Percentiles rank a stretch among this genome's conserved stretches.
These are phyloP conservation scores for Limanda limanda DNA, from an alignment of 2,113 vertebrate genomes.

Conservation along the genomic window DNA sequence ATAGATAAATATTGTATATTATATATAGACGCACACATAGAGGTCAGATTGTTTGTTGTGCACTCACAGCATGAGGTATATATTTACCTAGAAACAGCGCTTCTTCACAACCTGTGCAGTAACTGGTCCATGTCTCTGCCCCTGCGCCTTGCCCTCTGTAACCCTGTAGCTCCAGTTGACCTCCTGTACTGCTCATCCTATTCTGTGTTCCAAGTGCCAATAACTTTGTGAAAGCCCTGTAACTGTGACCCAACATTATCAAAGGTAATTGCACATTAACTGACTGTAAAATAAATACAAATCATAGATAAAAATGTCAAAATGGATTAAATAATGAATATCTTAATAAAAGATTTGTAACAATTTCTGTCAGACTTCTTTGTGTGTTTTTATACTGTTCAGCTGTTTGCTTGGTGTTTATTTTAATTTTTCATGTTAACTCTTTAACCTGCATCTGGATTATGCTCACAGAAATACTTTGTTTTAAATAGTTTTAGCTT, in stretches of 20 bases:
- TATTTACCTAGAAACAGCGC: constrained; percentile 80
- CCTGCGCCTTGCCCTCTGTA: constrained; percentile 77
- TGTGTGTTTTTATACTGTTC: not conserved
- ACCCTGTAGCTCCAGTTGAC: constrained; percentile 79
- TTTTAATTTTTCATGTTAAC: too few species aligned
- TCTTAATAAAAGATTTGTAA: constrained; percentile 94
- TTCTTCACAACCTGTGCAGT: constrained; percentile 79
- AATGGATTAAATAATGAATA: constrained; percentile 84
- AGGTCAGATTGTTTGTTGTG: constrained; percentile 86
- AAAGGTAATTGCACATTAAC: constrained; percentile 95
- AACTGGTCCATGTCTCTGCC: constrained; percentile 66
- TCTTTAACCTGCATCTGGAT: too few species aligned
- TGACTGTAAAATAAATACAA: constrained; percentile 87
- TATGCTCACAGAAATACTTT: too few species aligned
- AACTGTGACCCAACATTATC: constrained; percentile 89
- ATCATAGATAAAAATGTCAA: constrained; percentile 85
- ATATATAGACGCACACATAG: constrained; percentile 84
- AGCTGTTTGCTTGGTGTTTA: not conserved
- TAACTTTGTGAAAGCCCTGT: constrained; percentile 88
- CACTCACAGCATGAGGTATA: constrained; percentile 88
- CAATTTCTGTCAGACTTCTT: constrained; percentile 69
- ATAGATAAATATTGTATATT: constrained; percentile 85
- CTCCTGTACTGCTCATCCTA: constrained; percentile 76
- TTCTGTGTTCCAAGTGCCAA: constrained; percentile 93
- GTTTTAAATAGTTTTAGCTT: too few species aligned